phyloP scores from a whole-genome alignment of 2,797 vertebrate genomes.

The Argentina silus region DNA sequence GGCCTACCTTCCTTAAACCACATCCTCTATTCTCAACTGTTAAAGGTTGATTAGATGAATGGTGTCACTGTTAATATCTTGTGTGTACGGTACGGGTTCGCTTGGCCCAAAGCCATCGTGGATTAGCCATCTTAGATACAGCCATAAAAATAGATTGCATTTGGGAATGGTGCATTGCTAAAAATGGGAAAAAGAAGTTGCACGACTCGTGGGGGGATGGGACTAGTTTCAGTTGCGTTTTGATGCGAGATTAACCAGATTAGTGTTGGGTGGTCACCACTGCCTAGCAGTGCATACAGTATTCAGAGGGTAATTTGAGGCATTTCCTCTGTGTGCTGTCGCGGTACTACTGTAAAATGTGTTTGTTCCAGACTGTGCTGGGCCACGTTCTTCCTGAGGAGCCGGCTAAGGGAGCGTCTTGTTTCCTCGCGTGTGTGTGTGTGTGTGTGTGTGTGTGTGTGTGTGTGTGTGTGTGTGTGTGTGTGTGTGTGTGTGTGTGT shows the following conservation, averaged over 20 bases:
- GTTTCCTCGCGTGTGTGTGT: constrained; percentile 7
- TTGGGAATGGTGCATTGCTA: neutral
- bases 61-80: too few species aligned
- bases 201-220: too few species aligned
- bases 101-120: too few species aligned
- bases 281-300: neutral
- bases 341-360: neutral
- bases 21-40: too few species aligned
- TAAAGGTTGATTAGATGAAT: too few species aligned
- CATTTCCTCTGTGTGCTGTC: neutral
- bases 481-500: neutral
- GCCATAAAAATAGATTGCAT: neutral
- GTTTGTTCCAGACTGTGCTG: neutral
- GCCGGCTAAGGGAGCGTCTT: neutral
- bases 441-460: too few species aligned
- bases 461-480: too few species aligned
- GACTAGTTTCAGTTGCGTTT: constrained; percentile 1
- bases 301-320: neutral
- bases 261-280: constrained; percentile 3
- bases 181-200: neutral
- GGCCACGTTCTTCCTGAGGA: constrained; percentile 13
- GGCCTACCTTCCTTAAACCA: too few species aligned
- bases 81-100: too few species aligned
- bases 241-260: neutral
- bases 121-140: too few species aligned